Evolutionary conservation across 2,888 invertebrate species (phyloP), one percentile per base, ranked within the genome.

Genomic region (Trichopoda pennipes): DNA sequence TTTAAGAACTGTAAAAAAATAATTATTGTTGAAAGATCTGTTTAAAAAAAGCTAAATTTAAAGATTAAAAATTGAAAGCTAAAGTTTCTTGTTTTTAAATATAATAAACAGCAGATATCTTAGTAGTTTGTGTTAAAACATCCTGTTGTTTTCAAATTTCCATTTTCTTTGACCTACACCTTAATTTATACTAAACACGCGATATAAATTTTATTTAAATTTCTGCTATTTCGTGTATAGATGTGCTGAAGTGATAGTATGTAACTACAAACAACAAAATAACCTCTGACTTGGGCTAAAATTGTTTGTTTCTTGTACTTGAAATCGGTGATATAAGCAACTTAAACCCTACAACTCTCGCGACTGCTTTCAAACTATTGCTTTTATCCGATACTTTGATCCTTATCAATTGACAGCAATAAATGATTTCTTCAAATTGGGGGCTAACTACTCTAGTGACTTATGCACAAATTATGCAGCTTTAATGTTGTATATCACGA

Each of bases 141-240:
- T 28, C 28, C 28, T 28, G 2, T 28, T 3, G 28, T 28, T 6
- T 28, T 28, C 28, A 6, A 68, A 68, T 69, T 77, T 85, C 85
- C 83, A 85, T 88, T 88, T 87, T 85, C 85, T 86, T 84, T 88
- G 89, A 89, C 90, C 89, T 89, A 88, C 87, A 89, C 88, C 88
- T 87, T 87, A 90, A 90, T 90, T 87, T 87, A 72, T 85, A 85
- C 84, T 86, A 86, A 85, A 86, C 90, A 90, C 88, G 90, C 90
- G 86, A 90, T 79, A 56, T 58, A n/a, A 49, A 64, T 44, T 75
- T 28, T 51, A 2, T 60, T 60, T 4, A 1, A 14, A 56, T n/a
- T 35, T 14, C 17, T 7, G 32, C 21, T 19, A 64, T 49, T 42
- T 35, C 19, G 1, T n/a, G 1, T 47, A 19, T 9, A 21, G 6